Evolutionary conservation across 2,797 vertebrate species (phyloP).

Genomic region (Arnoldichthys spilopterus): DNA sequence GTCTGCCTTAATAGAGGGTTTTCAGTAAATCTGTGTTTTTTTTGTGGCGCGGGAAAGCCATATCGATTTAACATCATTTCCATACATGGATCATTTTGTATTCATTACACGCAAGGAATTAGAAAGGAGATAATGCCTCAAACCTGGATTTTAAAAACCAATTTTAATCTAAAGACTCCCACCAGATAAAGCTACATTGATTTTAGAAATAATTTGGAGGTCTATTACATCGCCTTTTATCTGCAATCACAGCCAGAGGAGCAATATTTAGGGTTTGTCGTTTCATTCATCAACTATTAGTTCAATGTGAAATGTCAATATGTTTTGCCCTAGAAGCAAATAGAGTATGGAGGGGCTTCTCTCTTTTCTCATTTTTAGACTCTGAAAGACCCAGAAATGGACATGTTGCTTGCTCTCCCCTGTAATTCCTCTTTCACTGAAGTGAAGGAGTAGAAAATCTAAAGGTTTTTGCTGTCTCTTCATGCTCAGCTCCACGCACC

Average conservation of each 20-base stretch:
- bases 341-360: background rate
- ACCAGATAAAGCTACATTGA: conserved; percentile 47
- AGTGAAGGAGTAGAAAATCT: background rate
- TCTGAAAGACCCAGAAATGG: background rate
- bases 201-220: conserved; percentile 43
- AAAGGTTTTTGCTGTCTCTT: background rate
- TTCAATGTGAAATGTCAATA: conserved; percentile 46
- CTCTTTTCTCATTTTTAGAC: background rate
- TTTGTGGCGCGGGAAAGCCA: background rate
- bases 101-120: conserved; percentile 13
- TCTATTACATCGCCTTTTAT: conserved; percentile 39
- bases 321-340: conserved; percentile 32
- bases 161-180: conserved; percentile 1
- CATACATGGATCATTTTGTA: conserved; percentile 13
- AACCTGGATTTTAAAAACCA: background rate
- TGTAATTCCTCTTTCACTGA: background rate
- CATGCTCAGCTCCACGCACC: background rate
- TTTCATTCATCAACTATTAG: conserved; percentile 44
- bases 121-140: conserved; percentile 6
- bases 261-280: conserved; percentile 37
- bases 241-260: conserved; percentile 28
- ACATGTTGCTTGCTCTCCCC: background rate
- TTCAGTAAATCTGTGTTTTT: background rate
- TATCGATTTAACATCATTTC: background rate
- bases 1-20: background rate